These are phyloP conservation scores for Andrena minutula DNA, from an alignment of 2,888 invertebrate genomes.

Conservation along the genomic window DNA sequence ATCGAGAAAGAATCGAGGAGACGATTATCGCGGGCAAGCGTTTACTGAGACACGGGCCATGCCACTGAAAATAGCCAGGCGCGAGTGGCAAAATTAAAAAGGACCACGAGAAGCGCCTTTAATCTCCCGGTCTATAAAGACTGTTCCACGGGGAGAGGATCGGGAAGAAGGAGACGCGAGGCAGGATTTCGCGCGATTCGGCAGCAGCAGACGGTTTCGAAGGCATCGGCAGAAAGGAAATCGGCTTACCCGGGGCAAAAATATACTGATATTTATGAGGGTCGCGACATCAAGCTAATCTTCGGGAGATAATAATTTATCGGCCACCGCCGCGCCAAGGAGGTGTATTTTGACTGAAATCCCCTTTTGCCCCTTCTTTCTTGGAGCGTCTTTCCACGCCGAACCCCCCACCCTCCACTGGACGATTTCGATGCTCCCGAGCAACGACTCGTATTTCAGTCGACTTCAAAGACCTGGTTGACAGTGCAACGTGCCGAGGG, in stretches of 20 bases:
- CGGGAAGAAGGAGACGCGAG: constrained; percentile 54
- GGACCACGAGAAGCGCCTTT: constrained; percentile 77
- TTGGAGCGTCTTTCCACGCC: constrained; percentile 58
- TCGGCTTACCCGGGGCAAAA: constrained; percentile 83
- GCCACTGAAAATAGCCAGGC: constrained; percentile 66
- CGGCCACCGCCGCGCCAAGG: constrained; percentile 74
- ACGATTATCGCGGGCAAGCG: constrained; percentile 63
- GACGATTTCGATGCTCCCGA: constrained; percentile 46
- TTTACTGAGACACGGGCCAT: constrained; percentile 63
- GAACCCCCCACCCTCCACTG: constrained; percentile 2
- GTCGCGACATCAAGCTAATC: constrained; percentile 84
- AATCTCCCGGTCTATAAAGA: constrained; percentile 83
- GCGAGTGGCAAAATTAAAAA: constrained; percentile 73
- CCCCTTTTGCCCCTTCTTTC: constrained; percentile 60
- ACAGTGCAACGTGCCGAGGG: constrained; percentile 34
- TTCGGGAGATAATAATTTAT: constrained; percentile 84
- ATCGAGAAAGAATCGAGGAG: constrained; percentile 54
- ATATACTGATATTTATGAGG: constrained; percentile 85
- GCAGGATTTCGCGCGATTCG: constrained; percentile 79
- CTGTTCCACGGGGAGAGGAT: constrained; percentile 64
- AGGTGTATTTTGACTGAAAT: constrained; percentile 80
- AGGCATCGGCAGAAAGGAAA: constrained; percentile 83
- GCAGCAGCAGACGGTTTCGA: constrained; percentile 81
- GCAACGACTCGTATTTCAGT: constrained; percentile 59
- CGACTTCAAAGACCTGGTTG: constrained; percentile 59